Conservation (phyloP, 1,140 invertebrate genomes). For the Kradibia gibbosae region DNA sequence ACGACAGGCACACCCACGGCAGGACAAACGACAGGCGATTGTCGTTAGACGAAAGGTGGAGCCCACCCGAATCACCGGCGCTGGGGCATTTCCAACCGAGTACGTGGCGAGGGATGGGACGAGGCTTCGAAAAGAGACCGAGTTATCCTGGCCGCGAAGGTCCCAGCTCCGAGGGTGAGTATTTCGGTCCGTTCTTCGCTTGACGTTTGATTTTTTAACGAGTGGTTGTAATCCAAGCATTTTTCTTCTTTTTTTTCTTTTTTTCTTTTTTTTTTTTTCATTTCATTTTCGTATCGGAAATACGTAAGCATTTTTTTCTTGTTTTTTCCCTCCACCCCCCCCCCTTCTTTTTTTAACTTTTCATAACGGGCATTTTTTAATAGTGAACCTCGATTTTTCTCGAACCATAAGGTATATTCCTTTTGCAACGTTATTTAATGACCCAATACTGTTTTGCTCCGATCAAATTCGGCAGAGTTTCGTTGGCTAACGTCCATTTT, state of each 20-base stretch:
- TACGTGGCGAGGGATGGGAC: conserved; percentile 41
- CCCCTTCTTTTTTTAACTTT: no score
- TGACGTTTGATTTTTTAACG: not conserved
- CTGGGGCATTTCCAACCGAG: conserved; percentile 7
- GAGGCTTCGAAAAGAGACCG: conserved; percentile 36
- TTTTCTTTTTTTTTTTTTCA: not conserved
- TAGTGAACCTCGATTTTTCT: no score
- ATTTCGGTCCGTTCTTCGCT: not conserved
- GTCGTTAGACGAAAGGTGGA: not conserved
- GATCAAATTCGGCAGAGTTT: not conserved
- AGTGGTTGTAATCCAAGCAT: not conserved
- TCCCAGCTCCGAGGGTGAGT: not conserved
- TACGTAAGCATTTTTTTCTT: no score
- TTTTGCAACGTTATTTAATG: not conserved
- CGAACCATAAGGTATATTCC: not conserved
- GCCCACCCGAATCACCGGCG: not conserved
- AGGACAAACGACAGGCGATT: not conserved
- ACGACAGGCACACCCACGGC: conserved; percentile 4
- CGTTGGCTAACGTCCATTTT: not conserved
- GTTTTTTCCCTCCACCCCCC: no score
- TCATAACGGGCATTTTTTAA: no score
- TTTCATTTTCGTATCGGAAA: not conserved
- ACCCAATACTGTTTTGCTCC: not conserved
- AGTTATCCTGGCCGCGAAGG: not conserved
- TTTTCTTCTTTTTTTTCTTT: not conserved